These are phyloP conservation scores for Galerucella calmariensis DNA, from an alignment of 2,888 invertebrate genomes.

Conservation along the genomic window DNA sequence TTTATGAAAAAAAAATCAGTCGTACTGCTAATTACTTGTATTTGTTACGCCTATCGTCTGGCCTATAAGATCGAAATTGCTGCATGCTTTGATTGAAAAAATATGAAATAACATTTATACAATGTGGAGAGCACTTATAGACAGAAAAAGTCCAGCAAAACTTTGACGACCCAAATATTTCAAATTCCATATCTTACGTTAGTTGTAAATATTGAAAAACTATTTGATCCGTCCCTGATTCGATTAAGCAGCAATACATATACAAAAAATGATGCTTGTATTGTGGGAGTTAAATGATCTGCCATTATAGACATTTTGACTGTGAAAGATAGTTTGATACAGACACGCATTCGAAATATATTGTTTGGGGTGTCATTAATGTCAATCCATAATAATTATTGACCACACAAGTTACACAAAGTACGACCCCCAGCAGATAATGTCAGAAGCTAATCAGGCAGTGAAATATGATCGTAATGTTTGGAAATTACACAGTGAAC, in stretches of 20 bases:
- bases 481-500: neutral
- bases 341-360: neutral
- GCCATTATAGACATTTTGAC: neutral
- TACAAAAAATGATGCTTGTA: neutral
- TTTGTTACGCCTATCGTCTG: too few species aligned
- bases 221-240: neutral
- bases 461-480: constrained; percentile 8
- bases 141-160: too few species aligned
- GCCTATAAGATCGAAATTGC: too few species aligned
- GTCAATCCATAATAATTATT: constrained; percentile 25
- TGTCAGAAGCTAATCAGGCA: constrained; percentile 24
- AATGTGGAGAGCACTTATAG: too few species aligned
- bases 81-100: neutral
- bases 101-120: too few species aligned
- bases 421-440: constrained; percentile 19
- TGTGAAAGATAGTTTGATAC: constrained; percentile 11
- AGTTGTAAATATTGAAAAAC: neutral
- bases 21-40: too few species aligned
- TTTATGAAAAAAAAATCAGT: too few species aligned
- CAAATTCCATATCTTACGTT: neutral
- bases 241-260: neutral
- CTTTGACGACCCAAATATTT: too few species aligned
- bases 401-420: constrained; percentile 22
- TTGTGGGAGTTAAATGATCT: neutral
- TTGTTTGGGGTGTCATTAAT: constrained; percentile 22